These are phyloP conservation scores for Temnothorax nylanderi DNA, from an alignment of 1,140 invertebrate species.

Conservation along the genomic window DNA sequence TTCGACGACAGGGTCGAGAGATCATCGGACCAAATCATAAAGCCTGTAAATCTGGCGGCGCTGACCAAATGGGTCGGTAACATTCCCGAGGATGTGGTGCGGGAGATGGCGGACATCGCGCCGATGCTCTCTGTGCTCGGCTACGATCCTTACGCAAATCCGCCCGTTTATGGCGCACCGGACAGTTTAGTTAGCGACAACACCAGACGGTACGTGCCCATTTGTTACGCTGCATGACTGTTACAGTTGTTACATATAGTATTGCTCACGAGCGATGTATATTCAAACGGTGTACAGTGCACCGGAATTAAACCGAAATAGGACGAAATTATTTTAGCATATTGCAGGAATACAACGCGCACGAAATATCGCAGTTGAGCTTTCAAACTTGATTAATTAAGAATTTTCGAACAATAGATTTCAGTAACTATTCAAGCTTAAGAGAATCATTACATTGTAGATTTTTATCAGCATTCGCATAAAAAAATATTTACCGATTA, in stretches of 20 bases:
- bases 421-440: neutral
- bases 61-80: constrained; percentile 98
- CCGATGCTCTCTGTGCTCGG: constrained; percentile 96
- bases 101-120: constrained; percentile 96
- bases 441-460: neutral
- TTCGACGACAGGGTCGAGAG: constrained; percentile 93
- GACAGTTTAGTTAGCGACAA: constrained; percentile 94
- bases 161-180: constrained; percentile 96
- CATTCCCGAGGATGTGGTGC: constrained; percentile 95
- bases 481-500: neutral
- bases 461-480: neutral
- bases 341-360: neutral
- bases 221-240: constrained; percentile 11
- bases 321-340: neutral
- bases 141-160: constrained; percentile 97
- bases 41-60: constrained; percentile 98
- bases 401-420: neutral
- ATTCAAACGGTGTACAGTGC: neutral
- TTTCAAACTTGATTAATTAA: neutral
- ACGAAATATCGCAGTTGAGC: neutral
- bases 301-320: neutral
- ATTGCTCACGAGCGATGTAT: neutral
- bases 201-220: constrained; percentile 85
- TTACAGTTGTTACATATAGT: constrained; percentile 46
- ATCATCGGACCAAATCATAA: constrained; percentile 99